Evolutionary conservation across 1,140 invertebrate genomes (phyloP), one percentile per base, ranked within the genome.

Genomic region (Drosophila rhopaloa): DNA sequence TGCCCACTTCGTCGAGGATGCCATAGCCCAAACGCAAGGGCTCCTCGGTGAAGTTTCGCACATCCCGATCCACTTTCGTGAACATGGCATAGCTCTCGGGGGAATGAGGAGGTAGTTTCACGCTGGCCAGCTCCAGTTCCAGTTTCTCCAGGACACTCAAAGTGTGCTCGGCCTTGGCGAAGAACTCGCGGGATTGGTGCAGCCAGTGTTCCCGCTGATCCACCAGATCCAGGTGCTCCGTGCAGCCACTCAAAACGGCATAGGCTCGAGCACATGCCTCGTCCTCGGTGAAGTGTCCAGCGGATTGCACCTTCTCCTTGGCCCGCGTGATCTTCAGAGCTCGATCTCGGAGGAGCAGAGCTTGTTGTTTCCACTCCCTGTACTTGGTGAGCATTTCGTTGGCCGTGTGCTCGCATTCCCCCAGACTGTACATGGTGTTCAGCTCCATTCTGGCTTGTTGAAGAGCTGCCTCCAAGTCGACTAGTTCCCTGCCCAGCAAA

Each of bases 311-410:
- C 84, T 96, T 95, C 91, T 97, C 96, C 13, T 96, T 97, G 29
- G 95, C 96, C 85, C 95, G 95, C 2, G 97, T 95, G 74, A 97
- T 95, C 91, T 95, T 96, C 27, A 97, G 92, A 5, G 96, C 95
- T 77, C 94, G 94, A 75, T 97, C 96, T 92, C 97, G 96, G 38
- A 97, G 93, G 40, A 96, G 94, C 94, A 95, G 95, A 1, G 96
- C 96, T 93, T 96, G 95, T 5, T 94, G 93, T 76, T 97, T 94
- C 79, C 96, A 93, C 81, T 96, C 96, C 56, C 94, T 93, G 81
- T 97, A 94, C 82, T 96, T 95, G 82, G 95, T 94, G 4, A 96
- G 93, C 5, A 96, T 92, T 43, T 95, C 91, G 91, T 96, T 95
- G 11, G 96, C 94, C 59, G 95, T 95, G 7, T 95, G 94, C 24